Evolutionary conservation across 2,113 vertebrate genomes (phyloP).

Genomic region (Sitta europaea): DNA sequence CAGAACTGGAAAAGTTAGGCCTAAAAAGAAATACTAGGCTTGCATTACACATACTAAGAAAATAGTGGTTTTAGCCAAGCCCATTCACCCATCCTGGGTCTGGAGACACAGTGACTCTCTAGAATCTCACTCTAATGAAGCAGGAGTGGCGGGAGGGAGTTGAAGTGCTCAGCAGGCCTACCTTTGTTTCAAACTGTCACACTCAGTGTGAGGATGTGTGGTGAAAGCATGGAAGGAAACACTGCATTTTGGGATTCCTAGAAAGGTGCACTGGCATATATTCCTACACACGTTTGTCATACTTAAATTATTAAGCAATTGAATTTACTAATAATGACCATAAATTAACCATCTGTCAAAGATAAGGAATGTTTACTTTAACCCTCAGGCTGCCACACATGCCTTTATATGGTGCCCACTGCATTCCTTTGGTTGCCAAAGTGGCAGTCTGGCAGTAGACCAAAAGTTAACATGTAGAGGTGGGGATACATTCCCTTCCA

Average conservation of each 20-base stretch:
- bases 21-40: not conserved
- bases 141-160: not conserved
- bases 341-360: conserved; percentile 57
- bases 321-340: conserved; percentile 51
- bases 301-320: conserved; percentile 52
- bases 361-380: conserved; percentile 39
- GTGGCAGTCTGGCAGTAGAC: not conserved
- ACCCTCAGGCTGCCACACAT: conserved; percentile 2
- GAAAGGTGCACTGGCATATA: conserved; percentile 39
- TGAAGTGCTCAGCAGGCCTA: not conserved
- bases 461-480: not conserved
- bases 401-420: conserved; percentile 8
- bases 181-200: conserved; percentile 7
- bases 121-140: not conserved
- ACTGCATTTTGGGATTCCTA: not conserved
- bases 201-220: not conserved
- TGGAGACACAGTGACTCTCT: not conserved
- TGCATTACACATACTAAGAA: not conserved
- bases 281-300: conserved; percentile 40
- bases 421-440: conserved; percentile 28
- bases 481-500: not conserved
- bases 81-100: not conserved
- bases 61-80: not conserved
- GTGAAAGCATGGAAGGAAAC: not conserved
- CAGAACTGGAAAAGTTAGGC: not conserved